Evolutionary conservation across 1,140 invertebrate species (phyloP).

Genomic region (Drosophila ficusphila): DNA sequence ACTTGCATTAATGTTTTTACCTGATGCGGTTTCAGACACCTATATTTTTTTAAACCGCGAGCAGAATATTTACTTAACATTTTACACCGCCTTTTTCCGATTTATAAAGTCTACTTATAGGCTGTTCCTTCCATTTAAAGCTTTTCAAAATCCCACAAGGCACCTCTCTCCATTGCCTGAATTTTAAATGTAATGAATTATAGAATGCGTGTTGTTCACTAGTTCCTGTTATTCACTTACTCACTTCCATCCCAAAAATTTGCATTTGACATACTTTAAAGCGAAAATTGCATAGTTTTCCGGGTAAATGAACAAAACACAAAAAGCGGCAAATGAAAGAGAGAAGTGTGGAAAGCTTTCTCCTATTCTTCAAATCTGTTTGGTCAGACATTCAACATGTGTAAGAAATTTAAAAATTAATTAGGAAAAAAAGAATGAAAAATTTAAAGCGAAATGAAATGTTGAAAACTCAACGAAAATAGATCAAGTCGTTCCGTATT

Average conservation of each 20-base stretch:
- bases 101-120: conserved; percentile 21
- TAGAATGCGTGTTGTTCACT: background rate
- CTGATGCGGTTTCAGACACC: too few relatives aligned
- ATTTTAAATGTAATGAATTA: conserved; percentile 2
- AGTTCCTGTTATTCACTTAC: background rate
- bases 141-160: conserved; percentile 3
- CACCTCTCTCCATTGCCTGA: background rate
- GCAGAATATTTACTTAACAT: background rate
- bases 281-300: conserved; percentile 28
- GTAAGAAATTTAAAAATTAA: conserved; percentile 48
- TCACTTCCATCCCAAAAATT: conserved; percentile 8
- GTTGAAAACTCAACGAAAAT: conserved; percentile 49
- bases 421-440: conserved; percentile 15
- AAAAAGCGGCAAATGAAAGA: background rate
- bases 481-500: conserved; percentile 50
- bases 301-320: background rate
- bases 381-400: conserved; percentile 28
- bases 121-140: conserved; percentile 15
- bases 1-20: too few relatives aligned
- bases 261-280: conserved; percentile 3
- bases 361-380: background rate
- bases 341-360: conserved; percentile 15
- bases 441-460: conserved; percentile 28
- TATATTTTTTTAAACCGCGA: too few relatives aligned
- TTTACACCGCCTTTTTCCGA: background rate